Evolutionary conservation across 1,140 invertebrate genomes (phyloP).

Genomic region (Sarcophaga peregrina): DNA sequence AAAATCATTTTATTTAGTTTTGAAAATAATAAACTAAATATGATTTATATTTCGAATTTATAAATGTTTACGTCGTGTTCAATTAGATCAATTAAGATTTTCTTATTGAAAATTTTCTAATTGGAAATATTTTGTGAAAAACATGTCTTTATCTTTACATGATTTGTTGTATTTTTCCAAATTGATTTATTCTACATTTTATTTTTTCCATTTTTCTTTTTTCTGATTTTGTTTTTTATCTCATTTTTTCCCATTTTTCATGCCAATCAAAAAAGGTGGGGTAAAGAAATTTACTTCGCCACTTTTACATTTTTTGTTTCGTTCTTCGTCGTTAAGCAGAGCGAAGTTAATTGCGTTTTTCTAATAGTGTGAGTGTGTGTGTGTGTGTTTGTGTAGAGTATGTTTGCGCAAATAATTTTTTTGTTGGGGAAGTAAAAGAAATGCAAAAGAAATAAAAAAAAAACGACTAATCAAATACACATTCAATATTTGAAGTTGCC

Average conservation of each 20-base stretch:
- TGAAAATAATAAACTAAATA: too few relatives aligned
- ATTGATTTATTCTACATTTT: not conserved
- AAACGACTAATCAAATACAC: not conserved
- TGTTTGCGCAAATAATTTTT: not conserved
- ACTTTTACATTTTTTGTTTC: constrained; percentile 2
- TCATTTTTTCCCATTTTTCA: not conserved
- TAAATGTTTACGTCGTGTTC: too few relatives aligned
- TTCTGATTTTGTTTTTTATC: not conserved
- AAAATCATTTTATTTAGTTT: too few relatives aligned
- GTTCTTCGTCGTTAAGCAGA: constrained; percentile 21
- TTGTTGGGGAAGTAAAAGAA: constrained; percentile 20
- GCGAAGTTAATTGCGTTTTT: constrained; percentile 26
- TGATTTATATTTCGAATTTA: too few relatives aligned
- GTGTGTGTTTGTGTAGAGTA: too few relatives aligned
- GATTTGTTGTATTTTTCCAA: not conserved
- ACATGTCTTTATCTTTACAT: too few relatives aligned
- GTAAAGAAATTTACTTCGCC: constrained; percentile 24
- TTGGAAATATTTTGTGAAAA: too few relatives aligned
- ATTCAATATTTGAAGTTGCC: not conserved
- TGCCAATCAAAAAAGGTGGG: constrained; percentile 7
- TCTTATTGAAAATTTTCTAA: too few relatives aligned
- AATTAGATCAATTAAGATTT: too few relatives aligned
- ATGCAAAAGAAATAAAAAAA: not conserved
- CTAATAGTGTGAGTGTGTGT: not conserved
- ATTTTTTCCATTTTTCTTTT: not conserved